Base-by-base conservation (phyloP, 1,140 invertebrate genomes). In the Bombus waltoni region DNA sequence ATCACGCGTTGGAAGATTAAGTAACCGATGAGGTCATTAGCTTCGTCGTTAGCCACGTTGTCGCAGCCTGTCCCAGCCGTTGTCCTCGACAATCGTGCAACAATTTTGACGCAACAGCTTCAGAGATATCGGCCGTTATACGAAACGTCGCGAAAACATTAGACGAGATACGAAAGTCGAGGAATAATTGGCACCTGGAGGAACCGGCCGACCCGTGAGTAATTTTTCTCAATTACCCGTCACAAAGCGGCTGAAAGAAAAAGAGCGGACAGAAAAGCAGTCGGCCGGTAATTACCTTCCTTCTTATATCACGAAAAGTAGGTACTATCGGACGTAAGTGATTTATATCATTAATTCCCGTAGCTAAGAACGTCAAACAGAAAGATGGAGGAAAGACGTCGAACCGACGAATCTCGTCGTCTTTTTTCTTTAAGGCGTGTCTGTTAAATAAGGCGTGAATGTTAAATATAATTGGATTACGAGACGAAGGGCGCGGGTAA, bases 151-250 rank as follows among this genome's bases (percentile, higher is more conserved):
- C 15, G 18, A 9, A 66, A 66, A 32, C 62, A 66, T 6, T 6
- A 32, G 62, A 32, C 13, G n/a, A n/a, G 13, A 62, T 53, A 22
- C 18, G 6, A 65, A 18, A 68, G 32, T 68, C 13, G 18, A 15
- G 11, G n/a, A 65, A 74, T 65, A 82, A 82, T 74, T 65, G 59
- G 70, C 22, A 40, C n/a, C 40, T 42, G 18, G 81, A 74, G 57
- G 18, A 75, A 65, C 22, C 81, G n/a, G 25, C 70, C 38, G 68
- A 65, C 47, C 53, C 40, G 65, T 74, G 35, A 74, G 71, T 81
- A 81, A 81, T 81, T 81, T 81, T 73, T 81, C 71, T 35, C 53
- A 81, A 81, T 81, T 81, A 81, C 40, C 70, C 71, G 22, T 74
- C 59, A n/a, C 57, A 75, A 75, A 74, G 71, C 71, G 40, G 15